Conservation (phyloP, 2,888 invertebrate genomes). For the Corbicula japonica region DNA sequence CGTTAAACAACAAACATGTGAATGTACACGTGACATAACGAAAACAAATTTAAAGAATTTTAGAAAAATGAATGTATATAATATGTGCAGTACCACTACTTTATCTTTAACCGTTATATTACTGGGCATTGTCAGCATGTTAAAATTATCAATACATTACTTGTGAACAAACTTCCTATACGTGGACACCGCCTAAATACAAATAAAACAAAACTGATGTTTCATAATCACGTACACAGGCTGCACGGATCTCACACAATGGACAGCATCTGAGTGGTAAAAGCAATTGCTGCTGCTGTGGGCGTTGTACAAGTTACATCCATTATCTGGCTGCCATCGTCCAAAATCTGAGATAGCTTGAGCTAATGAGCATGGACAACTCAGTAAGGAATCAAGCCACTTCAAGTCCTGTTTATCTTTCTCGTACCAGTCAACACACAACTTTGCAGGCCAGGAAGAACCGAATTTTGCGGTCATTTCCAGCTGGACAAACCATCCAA, state of each 20-base stretch:
- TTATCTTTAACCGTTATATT: too few relatives aligned
- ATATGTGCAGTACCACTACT: too few relatives aligned
- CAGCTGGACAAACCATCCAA: slow-evolving; percentile 80
- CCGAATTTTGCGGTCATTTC: slow-evolving; percentile 88
- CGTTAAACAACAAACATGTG: too few relatives aligned
- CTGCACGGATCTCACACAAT: slow-evolving; percentile 96
- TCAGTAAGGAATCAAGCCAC: slow-evolving; percentile 39
- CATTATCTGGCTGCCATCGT: slow-evolving; percentile 91
- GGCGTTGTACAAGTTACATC: slow-evolving; percentile 89
- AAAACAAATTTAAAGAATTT: too few relatives aligned
- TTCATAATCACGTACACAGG: slow-evolving; percentile 92
- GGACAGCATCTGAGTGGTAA: slow-evolving; percentile 95
- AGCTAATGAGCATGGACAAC: slow-evolving; percentile 95
- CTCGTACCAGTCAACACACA: slow-evolving; percentile 97
- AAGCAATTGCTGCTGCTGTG: slow-evolving; percentile 86
- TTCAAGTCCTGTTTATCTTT: slow-evolving; percentile 89
- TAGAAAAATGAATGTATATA: too few relatives aligned
- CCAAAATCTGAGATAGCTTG: slow-evolving; percentile 97
- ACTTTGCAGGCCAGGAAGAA: slow-evolving; percentile 92
- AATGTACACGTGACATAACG: too few relatives aligned
- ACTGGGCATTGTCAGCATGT: too few relatives aligned
- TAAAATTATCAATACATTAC: too few relatives aligned
- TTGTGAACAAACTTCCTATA: too few relatives aligned
- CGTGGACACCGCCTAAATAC: background rate
- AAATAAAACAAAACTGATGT: background rate